Percentiles rank a stretch among this genome's conserved stretches.
Conservation (phyloP, 1,140 invertebrate species). For the Dendrolimus punctatus region DNA sequence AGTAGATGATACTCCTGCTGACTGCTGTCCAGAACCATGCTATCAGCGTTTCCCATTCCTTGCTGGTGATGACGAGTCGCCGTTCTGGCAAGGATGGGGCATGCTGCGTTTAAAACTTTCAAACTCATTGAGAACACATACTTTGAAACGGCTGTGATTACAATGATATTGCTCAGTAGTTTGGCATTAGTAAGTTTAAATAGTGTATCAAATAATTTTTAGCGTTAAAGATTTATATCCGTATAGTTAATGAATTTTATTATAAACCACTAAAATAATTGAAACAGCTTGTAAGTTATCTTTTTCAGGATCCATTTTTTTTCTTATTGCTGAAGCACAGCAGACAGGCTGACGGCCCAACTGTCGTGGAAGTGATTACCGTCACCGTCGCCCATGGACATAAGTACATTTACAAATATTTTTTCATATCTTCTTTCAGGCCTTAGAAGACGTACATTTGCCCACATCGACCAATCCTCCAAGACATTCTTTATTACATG, state of each 20-base stretch:
- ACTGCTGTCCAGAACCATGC: slow-evolving; percentile 93
- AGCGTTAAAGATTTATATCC: no score
- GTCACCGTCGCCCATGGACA: no score
- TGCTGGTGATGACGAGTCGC: slow-evolving; percentile 90
- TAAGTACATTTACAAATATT: background rate
- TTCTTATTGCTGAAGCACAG: no score
- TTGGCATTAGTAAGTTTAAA: slow-evolving; percentile 88
- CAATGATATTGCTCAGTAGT: slow-evolving; percentile 98
- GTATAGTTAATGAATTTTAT: no score
- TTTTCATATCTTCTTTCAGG: slow-evolving; percentile 73
- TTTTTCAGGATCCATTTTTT: no score
- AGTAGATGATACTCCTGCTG: slow-evolving; percentile 87
- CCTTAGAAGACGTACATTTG: slow-evolving; percentile 96
- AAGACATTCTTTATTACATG: slow-evolving; percentile 96
- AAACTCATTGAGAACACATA: slow-evolving; percentile 98
- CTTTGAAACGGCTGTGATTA: slow-evolving; percentile 99
- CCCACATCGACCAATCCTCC: slow-evolving; percentile 89
- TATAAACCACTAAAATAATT: no score
- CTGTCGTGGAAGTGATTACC: no score
- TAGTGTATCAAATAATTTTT: background rate
- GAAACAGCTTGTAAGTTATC: no score
- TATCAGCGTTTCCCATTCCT: slow-evolving; percentile 90
- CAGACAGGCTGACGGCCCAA: no score
- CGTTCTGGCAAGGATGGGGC: slow-evolving; percentile 95
- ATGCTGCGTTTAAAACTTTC: slow-evolving; percentile 92